Evolutionary conservation across 2,888 invertebrate genomes (phyloP), one percentile per base, ranked within the genome.

Genomic region (Epinotia bilunana): DNA sequence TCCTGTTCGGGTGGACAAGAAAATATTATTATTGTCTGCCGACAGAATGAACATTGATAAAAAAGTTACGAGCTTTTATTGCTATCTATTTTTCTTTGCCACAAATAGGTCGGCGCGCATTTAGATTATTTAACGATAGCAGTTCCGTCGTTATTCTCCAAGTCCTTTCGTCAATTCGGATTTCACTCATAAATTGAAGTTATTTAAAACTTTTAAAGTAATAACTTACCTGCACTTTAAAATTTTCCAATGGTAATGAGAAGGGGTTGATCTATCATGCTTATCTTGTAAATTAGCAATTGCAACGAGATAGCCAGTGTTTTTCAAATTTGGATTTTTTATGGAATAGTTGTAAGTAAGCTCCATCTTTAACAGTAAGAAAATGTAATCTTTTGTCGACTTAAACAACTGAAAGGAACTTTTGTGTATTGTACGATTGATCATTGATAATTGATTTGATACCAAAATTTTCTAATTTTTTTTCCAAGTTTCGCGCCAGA

Each of bases 181-280:
- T 49, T 49, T n/a, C 49, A n/a, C 49, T 7, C 53, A 6, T n/a
- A 16, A 53, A 53, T n/a, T 53, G n/a, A 53, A 53, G 9, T 39
- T 33, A 39, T 23, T 18, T 64, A 57, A 57, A 13, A 62, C 43
- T 4, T 20, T n/a, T n/a, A 23, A 39, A 20, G n/a, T 33, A 39
- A 62, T 7, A 72, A 73, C 76, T 46, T 78, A 90, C 93, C 93
- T 89, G 89, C 93, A 93, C 82, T 93, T 93, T 9, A 94, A 83
- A 80, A 92, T 88, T 89, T 93, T 93, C 94, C 94, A 94, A 78
- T 94, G 93, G 77, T 86, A 90, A 81, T 93, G 85, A 9, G 93
- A 89, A n/a, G 94, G 93, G 2, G 94, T 84, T 13, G 93, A 94
- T 79, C 92, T 87, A 79, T 94, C 94, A 79, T 91, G 93, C 81